Evolutionary conservation across 2,797 vertebrate genomes (phyloP), one percentile per base, ranked within the genome.

Genomic region (Lacerta viridis): DNA sequence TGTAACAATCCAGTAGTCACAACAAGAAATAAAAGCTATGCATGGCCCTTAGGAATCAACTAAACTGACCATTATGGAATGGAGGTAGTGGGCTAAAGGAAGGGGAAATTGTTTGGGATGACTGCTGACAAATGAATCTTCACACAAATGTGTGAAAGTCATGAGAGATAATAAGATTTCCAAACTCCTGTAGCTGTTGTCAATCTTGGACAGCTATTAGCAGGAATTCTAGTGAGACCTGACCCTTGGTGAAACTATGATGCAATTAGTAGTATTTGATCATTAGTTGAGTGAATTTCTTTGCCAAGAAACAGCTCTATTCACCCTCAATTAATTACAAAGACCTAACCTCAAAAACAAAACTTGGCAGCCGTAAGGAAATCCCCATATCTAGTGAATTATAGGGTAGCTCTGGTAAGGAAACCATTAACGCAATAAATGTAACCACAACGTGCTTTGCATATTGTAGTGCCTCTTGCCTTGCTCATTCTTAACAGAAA

Each of bases 1-100:
- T 61, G 74, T 91, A 18, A 3, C 78, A 15, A 77, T 92, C 86
- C 46, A 92, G 4, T 46, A 83, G 4, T 55, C 72, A 88, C 84
- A 61, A 39, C 82, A 91, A 17, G 15, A 84, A 84, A 85, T 46
- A 86, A 10, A 86, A 6, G 11, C 2, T 50, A 11, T 41, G 7
- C 86, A 89, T 88, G 29, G 1, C 13, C 87, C 10, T 55, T 55
- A 39, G 39, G 59, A 41, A 2, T 75, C 9, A 41, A 64, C 29
- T 4, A 25, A 23, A 39, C 3, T 66, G 1, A 5, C 7, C 18
- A 46, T 90, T 91, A 85, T 64, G 64, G 33, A 3, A 66, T 17
- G 25, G 23, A 20, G 27, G 36, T 90, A 92, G 80, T 36, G 83
- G 76, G 88, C 78, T 4, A n/a, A 74, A 85, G 18, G 85, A 9